A percentile compares a stretch with the other conserved stretches of the same genome.
Conservation (phyloP, 2,888 invertebrate species). For the Tetramorium bicarinatum region DNA sequence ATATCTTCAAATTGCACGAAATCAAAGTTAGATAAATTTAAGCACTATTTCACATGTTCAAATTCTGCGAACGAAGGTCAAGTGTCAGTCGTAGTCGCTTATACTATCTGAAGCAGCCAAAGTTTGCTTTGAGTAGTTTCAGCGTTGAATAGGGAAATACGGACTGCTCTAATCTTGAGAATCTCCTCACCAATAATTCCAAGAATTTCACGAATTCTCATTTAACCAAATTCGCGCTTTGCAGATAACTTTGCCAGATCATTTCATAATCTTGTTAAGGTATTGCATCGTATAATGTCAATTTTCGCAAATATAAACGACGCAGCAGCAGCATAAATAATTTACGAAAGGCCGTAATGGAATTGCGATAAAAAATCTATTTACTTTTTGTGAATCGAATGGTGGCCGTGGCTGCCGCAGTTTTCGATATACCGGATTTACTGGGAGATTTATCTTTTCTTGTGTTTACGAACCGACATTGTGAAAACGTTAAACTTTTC, state of each 20-base stretch:
- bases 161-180: slow-evolving; percentile 39
- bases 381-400: slow-evolving; percentile 1
- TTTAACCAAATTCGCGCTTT: slow-evolving; percentile 31
- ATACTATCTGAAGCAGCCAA: slow-evolving; percentile 18
- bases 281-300: background rate
- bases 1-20: background rate
- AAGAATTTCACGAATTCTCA: slow-evolving; percentile 52
- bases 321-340: background rate
- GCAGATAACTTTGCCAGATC: background rate
- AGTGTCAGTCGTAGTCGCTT: slow-evolving; percentile 40
- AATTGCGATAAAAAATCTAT: slow-evolving; percentile 38
- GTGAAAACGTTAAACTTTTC: slow-evolving; percentile 30
- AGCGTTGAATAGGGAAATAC: slow-evolving; percentile 16
- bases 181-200: slow-evolving; percentile 34
- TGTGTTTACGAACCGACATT: slow-evolving; percentile 35
- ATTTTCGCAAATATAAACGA: background rate
- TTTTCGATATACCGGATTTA: slow-evolving; percentile 37
- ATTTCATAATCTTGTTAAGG: slow-evolving; percentile 31
- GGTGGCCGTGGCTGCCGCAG: background rate
- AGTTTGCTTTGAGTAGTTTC: slow-evolving; percentile 36
- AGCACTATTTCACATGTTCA: background rate
- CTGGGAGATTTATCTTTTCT: slow-evolving; percentile 19
- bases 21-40: background rate
- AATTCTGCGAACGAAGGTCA: slow-evolving; percentile 34
- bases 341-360: slow-evolving; percentile 14